Evolutionary conservation across 2,797 vertebrate genomes (phyloP).

Genomic region (Buphagus erythrorhynchus): DNA sequence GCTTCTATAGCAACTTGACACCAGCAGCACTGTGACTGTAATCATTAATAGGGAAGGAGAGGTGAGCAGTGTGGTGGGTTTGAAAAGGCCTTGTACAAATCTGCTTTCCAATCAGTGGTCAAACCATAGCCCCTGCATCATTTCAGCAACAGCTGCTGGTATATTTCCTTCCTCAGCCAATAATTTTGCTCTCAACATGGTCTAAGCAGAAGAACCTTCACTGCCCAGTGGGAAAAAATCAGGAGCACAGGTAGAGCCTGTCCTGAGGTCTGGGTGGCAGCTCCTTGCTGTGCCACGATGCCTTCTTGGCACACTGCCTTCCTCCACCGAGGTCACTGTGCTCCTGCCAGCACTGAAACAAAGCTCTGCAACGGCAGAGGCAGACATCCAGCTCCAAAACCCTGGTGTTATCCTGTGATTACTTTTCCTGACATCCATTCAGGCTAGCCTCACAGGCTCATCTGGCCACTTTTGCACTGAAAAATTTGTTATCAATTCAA

Average conservation of each 20-base stretch:
- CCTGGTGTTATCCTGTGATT: not conserved
- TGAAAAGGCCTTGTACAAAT: not conserved
- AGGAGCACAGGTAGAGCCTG: not conserved
- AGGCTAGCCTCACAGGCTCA: not conserved
- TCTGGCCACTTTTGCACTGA: not conserved
- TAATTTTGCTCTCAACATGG: fast-evolving
- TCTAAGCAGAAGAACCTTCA: not conserved
- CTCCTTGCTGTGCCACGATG: not conserved
- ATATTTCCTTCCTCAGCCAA: not conserved
- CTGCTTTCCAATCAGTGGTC: not conserved
- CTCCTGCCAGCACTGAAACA: fast-evolving
- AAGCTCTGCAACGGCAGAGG: not conserved
- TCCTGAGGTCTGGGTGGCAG: not conserved
- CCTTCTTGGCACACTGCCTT: not conserved
- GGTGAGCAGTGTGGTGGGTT: not conserved
- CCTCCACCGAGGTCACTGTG: not conserved
- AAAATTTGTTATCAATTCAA: not conserved
- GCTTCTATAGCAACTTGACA: not conserved
- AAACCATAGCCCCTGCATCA: not conserved
- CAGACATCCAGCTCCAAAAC: not conserved
- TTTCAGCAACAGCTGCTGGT: not conserved
- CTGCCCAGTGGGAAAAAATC: not conserved
- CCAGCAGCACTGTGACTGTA: not conserved
- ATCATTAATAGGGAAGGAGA: not conserved
- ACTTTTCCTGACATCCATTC: not conserved